Percentiles rank a stretch among this genome's conserved stretches.
phyloP scores from a whole-genome alignment of 1,140 invertebrate genomes.

The Oncopeltus fasciatus region DNA sequence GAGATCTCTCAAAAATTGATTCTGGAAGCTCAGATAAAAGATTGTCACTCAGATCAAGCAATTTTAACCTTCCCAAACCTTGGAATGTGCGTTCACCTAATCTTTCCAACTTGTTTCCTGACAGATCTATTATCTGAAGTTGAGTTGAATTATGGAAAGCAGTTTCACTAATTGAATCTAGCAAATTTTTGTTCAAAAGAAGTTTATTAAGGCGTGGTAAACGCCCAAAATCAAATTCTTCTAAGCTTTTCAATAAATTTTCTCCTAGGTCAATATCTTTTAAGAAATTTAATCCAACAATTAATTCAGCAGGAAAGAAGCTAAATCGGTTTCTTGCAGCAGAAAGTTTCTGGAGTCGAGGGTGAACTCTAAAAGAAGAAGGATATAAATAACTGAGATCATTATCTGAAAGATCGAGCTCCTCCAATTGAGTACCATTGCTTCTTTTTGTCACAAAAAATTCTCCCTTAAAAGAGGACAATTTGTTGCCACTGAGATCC shows the following conservation, averaged over 20 bases:
- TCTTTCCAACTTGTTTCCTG: constrained; percentile 55
- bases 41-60: constrained; percentile 61
- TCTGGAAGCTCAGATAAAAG: constrained; percentile 57
- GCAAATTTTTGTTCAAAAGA: constrained; percentile 52
- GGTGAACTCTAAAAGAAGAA: constrained; percentile 68
- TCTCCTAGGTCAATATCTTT: constrained; percentile 56
- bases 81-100: constrained; percentile 68
- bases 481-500: constrained; percentile 50
- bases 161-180: constrained; percentile 68
- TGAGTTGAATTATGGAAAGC: constrained; percentile 82
- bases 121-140: constrained; percentile 63
- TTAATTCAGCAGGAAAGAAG: constrained; percentile 66
- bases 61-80: constrained; percentile 57
- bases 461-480: constrained; percentile 63
- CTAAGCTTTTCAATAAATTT: constrained; percentile 60
- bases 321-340: constrained; percentile 60
- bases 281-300: constrained; percentile 48
- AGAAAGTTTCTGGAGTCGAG: constrained; percentile 48
- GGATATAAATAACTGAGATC: constrained; percentile 62
- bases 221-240: constrained; percentile 70
- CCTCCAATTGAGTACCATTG: constrained; percentile 44
- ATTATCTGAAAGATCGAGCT: constrained; percentile 59
- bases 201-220: constrained; percentile 52
- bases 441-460: constrained; percentile 50
- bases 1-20: constrained; percentile 64